These are phyloP conservation scores for Amia ocellicauda DNA, from an alignment of 2,113 vertebrate genomes.

Conservation along the genomic window DNA sequence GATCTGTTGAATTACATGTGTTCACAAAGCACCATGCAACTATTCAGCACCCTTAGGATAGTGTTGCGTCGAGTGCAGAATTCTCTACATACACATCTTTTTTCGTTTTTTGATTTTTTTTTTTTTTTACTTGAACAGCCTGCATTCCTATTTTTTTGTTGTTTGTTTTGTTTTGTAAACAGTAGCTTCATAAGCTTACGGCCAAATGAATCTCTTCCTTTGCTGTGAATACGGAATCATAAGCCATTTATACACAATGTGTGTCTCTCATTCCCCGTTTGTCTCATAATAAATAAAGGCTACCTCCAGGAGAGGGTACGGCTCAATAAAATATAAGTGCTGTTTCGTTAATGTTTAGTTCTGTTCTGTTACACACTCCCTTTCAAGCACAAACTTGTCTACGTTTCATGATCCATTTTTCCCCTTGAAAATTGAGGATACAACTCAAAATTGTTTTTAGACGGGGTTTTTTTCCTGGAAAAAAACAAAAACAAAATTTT, in stretches of 20 bases:
- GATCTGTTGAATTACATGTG: constrained; percentile 50
- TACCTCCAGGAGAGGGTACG: constrained; percentile 72
- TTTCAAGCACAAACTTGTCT: constrained; percentile 79
- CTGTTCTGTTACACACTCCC: constrained; percentile 64
- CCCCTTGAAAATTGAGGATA: constrained; percentile 80
- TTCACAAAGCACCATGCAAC: constrained; percentile 75
- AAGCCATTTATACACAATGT: constrained; percentile 74
- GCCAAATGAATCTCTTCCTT: constrained; percentile 81
- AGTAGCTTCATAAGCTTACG: constrained; percentile 81
- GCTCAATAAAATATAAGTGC: constrained; percentile 89
- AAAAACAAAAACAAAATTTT: constrained; percentile 61
- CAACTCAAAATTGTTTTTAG: constrained; percentile 70
- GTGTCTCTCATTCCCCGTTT: constrained; percentile 51
- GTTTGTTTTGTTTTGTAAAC: constrained; percentile 79
- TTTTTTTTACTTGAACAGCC: constrained; percentile 59
- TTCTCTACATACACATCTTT: constrained; percentile 57
- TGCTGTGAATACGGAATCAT: constrained; percentile 71
- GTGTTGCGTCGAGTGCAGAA: constrained; percentile 57
- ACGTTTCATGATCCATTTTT: constrained; percentile 67
- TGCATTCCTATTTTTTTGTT: constrained; percentile 67
- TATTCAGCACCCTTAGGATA: constrained; percentile 73
- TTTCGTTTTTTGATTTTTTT: constrained; percentile 48
- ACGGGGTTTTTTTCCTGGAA: constrained; percentile 61
- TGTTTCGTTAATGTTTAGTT: constrained; percentile 72
- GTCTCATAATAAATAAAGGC: constrained; percentile 84